These are phyloP conservation scores for Amblyornis subalaris DNA, from an alignment of 2,113 vertebrate genomes.

Conservation along the genomic window DNA sequence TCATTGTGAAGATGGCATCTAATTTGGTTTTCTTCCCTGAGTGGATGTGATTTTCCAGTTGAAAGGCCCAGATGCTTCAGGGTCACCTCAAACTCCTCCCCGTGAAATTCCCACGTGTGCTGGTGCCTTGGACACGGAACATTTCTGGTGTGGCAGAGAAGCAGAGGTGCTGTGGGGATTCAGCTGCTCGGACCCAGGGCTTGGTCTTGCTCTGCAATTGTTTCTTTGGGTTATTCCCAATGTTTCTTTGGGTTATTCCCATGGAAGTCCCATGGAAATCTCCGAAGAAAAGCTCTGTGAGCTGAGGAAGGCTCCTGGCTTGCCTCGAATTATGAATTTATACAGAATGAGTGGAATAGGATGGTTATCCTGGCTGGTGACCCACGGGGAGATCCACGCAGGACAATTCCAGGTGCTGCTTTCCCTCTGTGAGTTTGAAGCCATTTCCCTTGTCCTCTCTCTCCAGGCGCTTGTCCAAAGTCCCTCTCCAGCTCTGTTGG, in stretches of 20 bases:
- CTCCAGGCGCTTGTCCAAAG: neutral
- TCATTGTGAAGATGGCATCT: neutral
- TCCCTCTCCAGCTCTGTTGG: neutral
- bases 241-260: neutral
- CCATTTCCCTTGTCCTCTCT: neutral
- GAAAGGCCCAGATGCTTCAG: neutral
- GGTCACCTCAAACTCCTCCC: neutral
- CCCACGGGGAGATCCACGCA: accelerated
- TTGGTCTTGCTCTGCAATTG: neutral
- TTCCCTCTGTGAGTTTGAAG: neutral
- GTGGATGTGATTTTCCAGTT: neutral
- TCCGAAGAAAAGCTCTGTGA: neutral
- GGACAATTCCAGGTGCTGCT: neutral
- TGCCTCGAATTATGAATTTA: neutral
- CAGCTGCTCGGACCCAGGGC: neutral
- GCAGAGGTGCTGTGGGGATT: neutral
- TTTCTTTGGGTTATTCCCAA: neutral
- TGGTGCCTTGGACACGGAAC: neutral
- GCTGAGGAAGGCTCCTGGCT: neutral
- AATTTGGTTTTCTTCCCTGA: neutral
- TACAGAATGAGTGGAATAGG: neutral
- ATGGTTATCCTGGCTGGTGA: neutral
- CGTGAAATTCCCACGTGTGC: neutral
- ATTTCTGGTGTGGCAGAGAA: neutral
- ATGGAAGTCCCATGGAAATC: no score